Evolutionary conservation across 2,888 invertebrate species (phyloP), one percentile per base, ranked within the genome.

Genomic region (Aphrophora alni): DNA sequence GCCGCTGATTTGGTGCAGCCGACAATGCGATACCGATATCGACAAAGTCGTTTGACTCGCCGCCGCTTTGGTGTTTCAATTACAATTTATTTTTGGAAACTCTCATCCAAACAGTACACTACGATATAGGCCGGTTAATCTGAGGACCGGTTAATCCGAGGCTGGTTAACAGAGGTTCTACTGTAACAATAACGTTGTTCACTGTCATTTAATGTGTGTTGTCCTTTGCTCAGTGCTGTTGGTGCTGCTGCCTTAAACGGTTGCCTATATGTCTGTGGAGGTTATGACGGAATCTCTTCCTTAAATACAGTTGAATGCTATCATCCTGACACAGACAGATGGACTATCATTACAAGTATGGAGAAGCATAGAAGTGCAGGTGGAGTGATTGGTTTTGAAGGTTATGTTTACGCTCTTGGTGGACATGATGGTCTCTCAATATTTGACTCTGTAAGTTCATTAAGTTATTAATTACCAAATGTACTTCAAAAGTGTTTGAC

Each of bases 391-490:
- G 91, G 93, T 24, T 90, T 92, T 86, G 90, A 91, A 87, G 94
- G 94, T 44, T 93, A 92, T 86, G 93, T 96, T 78, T 95, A 94
- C 87, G 95, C 95, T 0, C 89, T 96, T 69, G 97, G 97, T 21
- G 97, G 97, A 0, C 97, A 97, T 87, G 96, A 97, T 89, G 96
- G 97, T 0, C 89, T 96, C 21, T 95, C 95, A 7, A 97, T 96
- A 85, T 96, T 95, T 88, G 95, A 95, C 88, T 95, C 95, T 0
- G 95, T 92, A 87, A 88, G 89, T 59, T 10, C 33, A 7, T 44
- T 44, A 44, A 2, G 2, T 44, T 14, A 44, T 44, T 33, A 7
- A 81, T 21, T 70, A 24, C 24, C 73, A 70, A n/a, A n/a, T n/a
- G n/a, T n/a, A n/a, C 33, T 33, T 33, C 8, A 33, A 33, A 33